Percentiles rank a stretch among this genome's conserved stretches.
phyloP scores from a whole-genome alignment of 2,797 vertebrate genomes.

The Paramormyrops hopkinsi region DNA sequence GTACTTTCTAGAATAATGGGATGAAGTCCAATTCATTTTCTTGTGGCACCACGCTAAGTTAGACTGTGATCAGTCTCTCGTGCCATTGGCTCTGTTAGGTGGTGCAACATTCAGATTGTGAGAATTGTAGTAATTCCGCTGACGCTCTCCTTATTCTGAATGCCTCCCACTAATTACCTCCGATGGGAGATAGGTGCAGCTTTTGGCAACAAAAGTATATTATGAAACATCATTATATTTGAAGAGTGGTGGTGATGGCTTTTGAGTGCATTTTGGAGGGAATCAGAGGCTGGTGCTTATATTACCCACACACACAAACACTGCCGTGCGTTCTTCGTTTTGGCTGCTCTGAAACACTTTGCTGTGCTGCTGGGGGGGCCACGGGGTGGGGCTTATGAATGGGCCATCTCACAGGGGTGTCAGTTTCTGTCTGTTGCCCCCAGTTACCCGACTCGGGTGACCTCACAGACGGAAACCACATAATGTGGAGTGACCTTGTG shows the following conservation, averaged over 20 bases:
- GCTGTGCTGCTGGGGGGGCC: not conserved
- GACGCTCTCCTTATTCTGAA: not conserved
- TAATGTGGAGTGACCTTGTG: not conserved
- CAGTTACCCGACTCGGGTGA: not conserved
- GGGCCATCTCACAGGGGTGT: not conserved
- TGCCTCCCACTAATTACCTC: slow-evolving; percentile 8
- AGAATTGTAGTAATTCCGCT: not conserved
- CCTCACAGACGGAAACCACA: not conserved
- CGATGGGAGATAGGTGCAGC: not conserved
- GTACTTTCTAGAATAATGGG: not conserved
- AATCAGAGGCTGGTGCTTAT: not conserved
- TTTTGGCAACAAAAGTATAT: not conserved
- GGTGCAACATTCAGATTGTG: not conserved
- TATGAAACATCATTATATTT: not conserved
- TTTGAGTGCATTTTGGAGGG: not conserved
- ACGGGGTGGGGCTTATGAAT: not conserved
- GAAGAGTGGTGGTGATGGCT: not conserved
- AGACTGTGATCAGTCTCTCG: not conserved
- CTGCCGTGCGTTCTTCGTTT: not conserved
- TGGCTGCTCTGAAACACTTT: not conserved
- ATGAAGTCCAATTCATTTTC: not conserved
- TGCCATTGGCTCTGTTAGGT: not conserved
- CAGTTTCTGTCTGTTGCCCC: not conserved
- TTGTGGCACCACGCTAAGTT: not conserved
- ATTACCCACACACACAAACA: not conserved